Base-by-base conservation (phyloP, 2,113 vertebrate genomes). In the Chrysemys picta region DNA sequence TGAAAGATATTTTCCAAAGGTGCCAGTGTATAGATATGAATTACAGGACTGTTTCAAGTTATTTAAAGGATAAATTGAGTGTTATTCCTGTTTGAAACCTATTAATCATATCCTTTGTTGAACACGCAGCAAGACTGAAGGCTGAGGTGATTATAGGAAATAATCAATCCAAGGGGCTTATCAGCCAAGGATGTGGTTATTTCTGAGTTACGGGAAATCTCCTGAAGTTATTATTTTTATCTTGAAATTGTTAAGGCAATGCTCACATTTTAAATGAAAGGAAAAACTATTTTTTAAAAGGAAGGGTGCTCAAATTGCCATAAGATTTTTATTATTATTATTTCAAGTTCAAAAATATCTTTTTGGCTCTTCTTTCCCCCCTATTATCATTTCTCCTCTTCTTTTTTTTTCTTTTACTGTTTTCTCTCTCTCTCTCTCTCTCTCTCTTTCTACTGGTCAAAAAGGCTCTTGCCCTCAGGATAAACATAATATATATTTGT, bases 401-500 rank as follows among this genome's bases (percentile, higher is more conserved):
- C 2, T 4, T 81, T 93, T 92, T 89, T 78, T 69, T 56, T 50
- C 87, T 38, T 54, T 92, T 72, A 56, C 82, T 75, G 57, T 59
- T 59, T 59, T 12, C 6, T 31, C 38, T 42, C 42, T 24, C 4
- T 57, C 27, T 29, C 27, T 59, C 57, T 59, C 57, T 10, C 87
- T 80, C 50, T 59, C 25, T 91, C 92, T 85, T 82, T 88, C 79
- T 91, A 88, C 84, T 53, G 87, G 31, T 42, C 87, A 83, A 3
- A 1, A 7, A 85, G 47, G 14, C 16, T 90, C 93, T 88, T 89
- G 80, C 56, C 75, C 90, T 31, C 76, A 76, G 47, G 76, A 72
- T 84, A 84, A 47, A 65, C 83, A 10, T 24, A 75, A 42, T 75
- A 42, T 42, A 75, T 42, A 75, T 75, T 24, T 42, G 8, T 75